Base-by-base conservation (phyloP, 2,888 invertebrate genomes). In the Drosophila emarginata region DNA sequence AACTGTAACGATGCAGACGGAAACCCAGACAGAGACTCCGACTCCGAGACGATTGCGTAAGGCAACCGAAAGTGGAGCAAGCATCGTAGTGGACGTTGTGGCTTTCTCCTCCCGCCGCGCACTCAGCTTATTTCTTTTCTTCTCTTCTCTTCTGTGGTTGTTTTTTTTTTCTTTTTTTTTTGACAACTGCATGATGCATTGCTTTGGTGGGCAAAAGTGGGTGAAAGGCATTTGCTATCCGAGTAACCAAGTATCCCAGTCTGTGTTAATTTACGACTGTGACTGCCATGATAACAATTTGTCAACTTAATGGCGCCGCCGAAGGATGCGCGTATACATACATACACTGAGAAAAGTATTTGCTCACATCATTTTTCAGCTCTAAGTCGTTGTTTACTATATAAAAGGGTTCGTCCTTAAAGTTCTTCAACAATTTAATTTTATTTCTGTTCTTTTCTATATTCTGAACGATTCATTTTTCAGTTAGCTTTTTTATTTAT, bases 151-250 rank as follows among this genome's bases (percentile, higher is more conserved):
- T 15, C 0, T 18, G n/a, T 14, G 4, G 15, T 1, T 21, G 15
- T 14, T 7, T 61, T 61, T 65, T 51, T 50, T 63, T 62, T 61
- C 51, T 51, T 61, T 68, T 66, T 70, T 67, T 81, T 83, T 79
- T 84, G 84, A 85, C 84, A 84, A 85, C 81, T 81, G 84, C 85
- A 84, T 84, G 84, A 84, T 84, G 85, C 84, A 84, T 85, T 83
- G 83, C 77, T 63, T 67, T 70, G 68, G 67, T 78, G 78, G 72
- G 78, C 76, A 76, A 85, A 84, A 85, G 83, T 83, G 82, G 84
- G 84, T 85, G 85, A 84, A 84, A 84, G 84, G 84, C 85, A 81
- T 56, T 69, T 59, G 40, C 53, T 50, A 18, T 50, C 11, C 18
- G 61, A 52, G 32, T 57, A 21, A 45, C 18, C 45, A 14, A 54